These are phyloP conservation scores for Pteronotus mesoamericanus DNA, from an alignment of 2,797 vertebrate species.

Conservation along the genomic window DNA sequence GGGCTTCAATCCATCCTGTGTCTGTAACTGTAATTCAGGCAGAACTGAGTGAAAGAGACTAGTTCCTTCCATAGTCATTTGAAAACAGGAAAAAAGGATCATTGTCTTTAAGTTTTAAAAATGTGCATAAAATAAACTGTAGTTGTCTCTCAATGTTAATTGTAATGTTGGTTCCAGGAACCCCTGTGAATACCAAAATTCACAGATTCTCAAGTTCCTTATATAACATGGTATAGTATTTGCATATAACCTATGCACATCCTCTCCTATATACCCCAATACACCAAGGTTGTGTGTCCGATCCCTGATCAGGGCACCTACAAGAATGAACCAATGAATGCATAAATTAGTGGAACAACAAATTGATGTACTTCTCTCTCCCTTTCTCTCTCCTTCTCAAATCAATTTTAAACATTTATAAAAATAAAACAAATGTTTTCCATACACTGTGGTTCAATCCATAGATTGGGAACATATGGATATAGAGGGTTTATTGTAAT, in stretches of 20 bases:
- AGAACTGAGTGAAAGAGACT: not conserved
- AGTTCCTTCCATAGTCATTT: not conserved
- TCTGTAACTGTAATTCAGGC: not conserved
- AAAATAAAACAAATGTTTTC: not conserved
- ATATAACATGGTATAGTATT: not conserved
- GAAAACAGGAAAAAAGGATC: not conserved
- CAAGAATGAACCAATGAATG: not conserved
- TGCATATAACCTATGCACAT: not conserved
- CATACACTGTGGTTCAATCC: not conserved
- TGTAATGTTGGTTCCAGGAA: not conserved
- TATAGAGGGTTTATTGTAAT: not conserved
- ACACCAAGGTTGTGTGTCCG: not conserved
- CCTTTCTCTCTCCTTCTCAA: not conserved
- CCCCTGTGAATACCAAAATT: not conserved
- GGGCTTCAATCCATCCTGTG: not conserved
- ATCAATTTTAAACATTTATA: not conserved
- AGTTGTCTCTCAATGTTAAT: not conserved
- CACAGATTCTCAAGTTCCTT: not conserved
- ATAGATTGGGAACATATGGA: not conserved
- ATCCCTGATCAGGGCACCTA: not conserved
- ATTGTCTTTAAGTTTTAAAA: not conserved
- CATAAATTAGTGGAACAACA: too few relatives aligned
- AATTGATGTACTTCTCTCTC: not conserved
- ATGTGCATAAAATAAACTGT: not conserved
- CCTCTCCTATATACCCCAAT: too few relatives aligned